A percentile compares a stretch with the other conserved stretches of the same genome.
These are phyloP conservation scores for Azemiops feae DNA, from an alignment of 2,113 vertebrate species.

Conservation along the genomic window DNA sequence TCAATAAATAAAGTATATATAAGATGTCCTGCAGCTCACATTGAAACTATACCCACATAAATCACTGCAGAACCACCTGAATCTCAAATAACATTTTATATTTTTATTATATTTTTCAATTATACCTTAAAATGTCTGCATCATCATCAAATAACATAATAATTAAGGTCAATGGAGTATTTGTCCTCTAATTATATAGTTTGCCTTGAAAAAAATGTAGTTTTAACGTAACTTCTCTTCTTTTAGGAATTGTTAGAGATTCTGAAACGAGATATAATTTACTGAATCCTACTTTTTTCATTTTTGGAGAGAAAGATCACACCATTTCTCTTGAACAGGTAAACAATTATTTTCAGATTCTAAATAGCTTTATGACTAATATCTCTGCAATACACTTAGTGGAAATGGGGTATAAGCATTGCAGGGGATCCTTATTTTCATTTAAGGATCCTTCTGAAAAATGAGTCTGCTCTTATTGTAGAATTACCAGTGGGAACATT, in stretches of 20 bases:
- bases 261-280: conserved; percentile 77
- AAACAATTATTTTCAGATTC: conserved; percentile 15
- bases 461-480: background rate
- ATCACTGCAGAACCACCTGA: background rate
- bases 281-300: conserved; percentile 85
- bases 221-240: conserved; percentile 29
- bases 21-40: background rate
- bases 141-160: background rate
- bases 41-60: background rate
- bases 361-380: background rate
- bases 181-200: background rate
- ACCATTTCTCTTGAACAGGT: conserved; percentile 86
- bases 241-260: conserved; percentile 82
- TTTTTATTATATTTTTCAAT: background rate
- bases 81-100: background rate
- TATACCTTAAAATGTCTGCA: background rate
- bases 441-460: background rate
- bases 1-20: background rate
- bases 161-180: background rate
- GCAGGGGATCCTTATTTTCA: background rate
- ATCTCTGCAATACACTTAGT: background rate
- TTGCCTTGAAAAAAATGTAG: background rate
- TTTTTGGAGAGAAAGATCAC: conserved; percentile 86
- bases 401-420: background rate
- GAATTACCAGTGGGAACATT: background rate